A percentile compares a stretch with the other conserved stretches of the same genome.
Conservation (phyloP, 2,797 vertebrate genomes). For the Acrocephalus scirpaceus region DNA sequence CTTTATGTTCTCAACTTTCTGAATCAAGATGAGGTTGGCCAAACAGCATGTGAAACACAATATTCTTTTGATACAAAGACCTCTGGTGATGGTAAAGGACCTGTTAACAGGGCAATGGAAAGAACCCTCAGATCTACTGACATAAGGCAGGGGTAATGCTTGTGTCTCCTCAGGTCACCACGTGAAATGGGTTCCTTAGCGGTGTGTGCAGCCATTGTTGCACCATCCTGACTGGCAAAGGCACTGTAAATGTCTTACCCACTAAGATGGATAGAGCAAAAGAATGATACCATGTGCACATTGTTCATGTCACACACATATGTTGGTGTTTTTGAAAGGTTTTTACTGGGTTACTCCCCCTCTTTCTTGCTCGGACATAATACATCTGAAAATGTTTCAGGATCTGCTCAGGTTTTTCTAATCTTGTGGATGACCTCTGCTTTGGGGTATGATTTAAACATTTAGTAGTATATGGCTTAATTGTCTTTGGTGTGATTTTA, state of each 20-base stretch:
- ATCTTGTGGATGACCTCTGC: conserved; percentile 63
- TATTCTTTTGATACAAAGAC: fast-evolving
- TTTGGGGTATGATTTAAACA: neutral
- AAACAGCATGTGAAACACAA: neutral
- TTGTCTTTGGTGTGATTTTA: neutral
- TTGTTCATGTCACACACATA: conserved; percentile 69
- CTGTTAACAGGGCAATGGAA: neutral
- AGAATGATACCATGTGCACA: neutral
- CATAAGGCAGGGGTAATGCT: neutral
- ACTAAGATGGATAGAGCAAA: neutral
- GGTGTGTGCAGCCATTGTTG: too few species aligned
- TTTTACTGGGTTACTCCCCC: conserved; percentile 51
- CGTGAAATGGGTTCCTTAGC: fast-evolving
- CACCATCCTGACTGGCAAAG: neutral
- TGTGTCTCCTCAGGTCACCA: neutral
- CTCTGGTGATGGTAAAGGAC: neutral
- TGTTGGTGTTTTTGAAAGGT: conserved; percentile 71
- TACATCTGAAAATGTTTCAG: conserved; percentile 66
- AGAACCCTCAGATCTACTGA: neutral
- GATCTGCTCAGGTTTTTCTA: conserved; percentile 75
- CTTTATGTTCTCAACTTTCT: neutral
- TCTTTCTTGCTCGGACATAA: conserved; percentile 26
- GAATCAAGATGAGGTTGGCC: neutral
- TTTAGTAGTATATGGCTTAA: neutral
- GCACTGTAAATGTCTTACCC: neutral